Percentiles rank a stretch among this genome's conserved stretches.
Conservation (phyloP, 2,113 vertebrate genomes). For the Columba livia region DNA sequence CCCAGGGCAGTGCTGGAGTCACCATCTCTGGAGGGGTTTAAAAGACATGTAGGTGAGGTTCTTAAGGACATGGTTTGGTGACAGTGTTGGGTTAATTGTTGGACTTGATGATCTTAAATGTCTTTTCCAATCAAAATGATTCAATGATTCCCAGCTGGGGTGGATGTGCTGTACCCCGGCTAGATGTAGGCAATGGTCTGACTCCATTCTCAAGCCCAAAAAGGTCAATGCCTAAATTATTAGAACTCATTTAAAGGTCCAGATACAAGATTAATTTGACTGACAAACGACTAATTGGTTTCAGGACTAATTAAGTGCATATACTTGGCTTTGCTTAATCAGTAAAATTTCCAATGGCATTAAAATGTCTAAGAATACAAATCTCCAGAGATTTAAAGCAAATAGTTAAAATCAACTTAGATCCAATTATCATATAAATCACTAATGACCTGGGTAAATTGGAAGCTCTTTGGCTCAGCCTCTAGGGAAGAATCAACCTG, state of each 20-base stretch:
- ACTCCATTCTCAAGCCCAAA: not conserved
- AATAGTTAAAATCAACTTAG: slow-evolving; percentile 71
- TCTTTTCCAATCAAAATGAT: too few relatives aligned
- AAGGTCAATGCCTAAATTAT: slow-evolving; percentile 40
- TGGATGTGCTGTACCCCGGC: not conserved
- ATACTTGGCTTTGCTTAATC: slow-evolving; percentile 54
- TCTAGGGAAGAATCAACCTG: slow-evolving; percentile 56
- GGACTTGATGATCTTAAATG: too few relatives aligned
- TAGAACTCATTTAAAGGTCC: slow-evolving; percentile 24
- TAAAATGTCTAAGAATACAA: slow-evolving; percentile 49
- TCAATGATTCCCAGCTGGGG: not conserved
- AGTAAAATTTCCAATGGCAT: slow-evolving; percentile 62
- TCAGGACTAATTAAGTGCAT: slow-evolving; percentile 61
- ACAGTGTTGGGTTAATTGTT: too few relatives aligned
- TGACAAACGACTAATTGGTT: slow-evolving; percentile 53
- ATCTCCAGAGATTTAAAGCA: slow-evolving; percentile 58
- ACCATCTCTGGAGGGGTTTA: too few relatives aligned
- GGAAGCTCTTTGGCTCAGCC: slow-evolving; percentile 58
- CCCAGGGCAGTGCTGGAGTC: too few relatives aligned
- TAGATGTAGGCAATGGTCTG: not conserved
- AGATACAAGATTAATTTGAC: slow-evolving; percentile 48
- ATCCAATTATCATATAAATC: slow-evolving; percentile 70
- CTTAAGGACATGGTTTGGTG: too few relatives aligned
- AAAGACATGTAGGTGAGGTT: too few relatives aligned
- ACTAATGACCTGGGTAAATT: slow-evolving; percentile 64